Base-by-base conservation (phyloP, 2,797 vertebrate species). In the Megaceryle alcyon region DNA sequence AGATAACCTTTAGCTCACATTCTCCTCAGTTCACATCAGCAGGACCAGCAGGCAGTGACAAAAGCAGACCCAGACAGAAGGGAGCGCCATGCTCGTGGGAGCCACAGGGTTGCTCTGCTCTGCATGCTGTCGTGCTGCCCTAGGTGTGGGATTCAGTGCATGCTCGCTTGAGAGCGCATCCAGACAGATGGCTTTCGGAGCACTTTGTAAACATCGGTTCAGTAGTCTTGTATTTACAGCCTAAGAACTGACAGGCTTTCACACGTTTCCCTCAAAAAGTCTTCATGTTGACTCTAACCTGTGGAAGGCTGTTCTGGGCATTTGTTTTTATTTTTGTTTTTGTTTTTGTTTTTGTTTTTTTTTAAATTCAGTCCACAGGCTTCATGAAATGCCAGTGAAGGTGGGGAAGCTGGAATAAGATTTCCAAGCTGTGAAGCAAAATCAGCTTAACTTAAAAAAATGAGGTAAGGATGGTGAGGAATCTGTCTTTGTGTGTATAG, bases 161-260 rank as follows among this genome's bases (percentile, higher is more conserved):
- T 25, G 23, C 48, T 25, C 25, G 25, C 48, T 12, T 1, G 8
- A 8, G 65, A 0, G 26, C 8, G 3, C 77, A 64, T 7, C 5
- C 39, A n/a, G 56, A 39, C 35, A 35, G 77, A 75, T 23, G 21
- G 59, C 68, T 79, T 54, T 23, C 3, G 3, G 82, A 88, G 73
- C 22, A 0, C 9, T 10, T 22, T 7, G 14, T 59, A 51, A 77
- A 78, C 10, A 22, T 66, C 5, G 4, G 21, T 51, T 71, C 10
- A 4, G 19, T 31, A 61, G 17, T 75, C 66, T 69, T 29, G 88
- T 21, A 41, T n/a, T 59, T 79, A 12, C 76, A 86, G 70, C 76
- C 69, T n/a, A 73, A 86, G 84, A 95, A 85, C 33, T 72, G 91
- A 60, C 53, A 85, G 78, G 66, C n/a, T 84, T 85, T 90, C 77